Evolutionary conservation across 2,888 invertebrate species (phyloP).

Genomic region (Smittia sp.): DNA sequence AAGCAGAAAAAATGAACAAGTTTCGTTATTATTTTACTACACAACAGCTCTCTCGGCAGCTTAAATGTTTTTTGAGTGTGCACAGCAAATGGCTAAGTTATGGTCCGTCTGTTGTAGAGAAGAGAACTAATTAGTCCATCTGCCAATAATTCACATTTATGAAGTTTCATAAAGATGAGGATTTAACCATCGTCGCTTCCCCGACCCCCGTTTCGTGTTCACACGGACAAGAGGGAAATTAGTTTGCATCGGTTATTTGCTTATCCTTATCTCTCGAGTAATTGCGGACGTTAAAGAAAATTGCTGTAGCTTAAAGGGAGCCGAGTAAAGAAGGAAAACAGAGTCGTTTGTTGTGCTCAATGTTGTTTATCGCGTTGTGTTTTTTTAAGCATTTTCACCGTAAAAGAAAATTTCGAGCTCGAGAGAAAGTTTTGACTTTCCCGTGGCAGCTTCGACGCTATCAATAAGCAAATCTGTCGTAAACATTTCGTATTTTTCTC

Average conservation of each 20-base stretch:
- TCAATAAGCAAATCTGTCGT: slow-evolving; percentile 19
- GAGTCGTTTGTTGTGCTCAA: not conserved
- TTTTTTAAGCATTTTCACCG: not conserved
- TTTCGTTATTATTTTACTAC: slow-evolving; percentile 21
- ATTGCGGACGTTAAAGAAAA: no score
- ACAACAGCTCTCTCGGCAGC: not conserved
- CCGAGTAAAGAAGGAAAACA: no score
- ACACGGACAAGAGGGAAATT: no score
- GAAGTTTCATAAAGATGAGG: slow-evolving; percentile 1
- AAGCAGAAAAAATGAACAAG: slow-evolving; percentile 6
- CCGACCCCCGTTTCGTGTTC: no score
- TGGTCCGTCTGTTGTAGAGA: slow-evolving; percentile 2
- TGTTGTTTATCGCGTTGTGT: not conserved
- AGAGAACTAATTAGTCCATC: slow-evolving; percentile 29
- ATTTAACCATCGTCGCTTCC: not conserved
- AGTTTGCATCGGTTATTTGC: no score
- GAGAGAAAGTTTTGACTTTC: not conserved
- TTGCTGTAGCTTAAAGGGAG: no score
- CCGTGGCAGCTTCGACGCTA: not conserved
- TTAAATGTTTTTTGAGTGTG: slow-evolving; percentile 5
- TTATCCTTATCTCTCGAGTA: no score
- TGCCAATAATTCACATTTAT: slow-evolving; percentile 35
- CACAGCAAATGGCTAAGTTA: slow-evolving; percentile 9
- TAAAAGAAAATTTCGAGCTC: no score
- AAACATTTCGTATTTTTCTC: slow-evolving; percentile 22